Evolutionary conservation across 2,113 vertebrate species (phyloP).

Genomic region (Carollia perspicillata): DNA sequence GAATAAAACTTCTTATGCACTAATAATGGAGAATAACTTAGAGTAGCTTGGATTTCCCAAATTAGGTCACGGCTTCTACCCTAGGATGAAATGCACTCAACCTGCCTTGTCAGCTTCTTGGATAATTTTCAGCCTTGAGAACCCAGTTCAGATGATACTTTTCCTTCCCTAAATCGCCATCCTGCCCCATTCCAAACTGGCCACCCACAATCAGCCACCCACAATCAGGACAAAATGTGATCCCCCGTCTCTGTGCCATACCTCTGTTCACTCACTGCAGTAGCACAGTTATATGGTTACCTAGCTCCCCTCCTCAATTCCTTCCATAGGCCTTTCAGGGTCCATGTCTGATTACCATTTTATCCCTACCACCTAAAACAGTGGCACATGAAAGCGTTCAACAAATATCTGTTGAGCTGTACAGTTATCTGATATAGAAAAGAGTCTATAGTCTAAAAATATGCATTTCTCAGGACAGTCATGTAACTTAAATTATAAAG

Average conservation of each 20-base stretch:
- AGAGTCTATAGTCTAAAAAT: not conserved
- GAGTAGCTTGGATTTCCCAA: not conserved
- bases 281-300: not conserved
- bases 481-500: not conserved
- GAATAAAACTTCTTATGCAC: not conserved
- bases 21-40: not conserved
- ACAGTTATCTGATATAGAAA: not conserved
- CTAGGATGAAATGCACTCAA: not conserved
- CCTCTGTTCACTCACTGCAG: not conserved
- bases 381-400: not conserved
- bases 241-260: not conserved
- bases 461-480: not conserved
- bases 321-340: not conserved
- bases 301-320: not conserved
- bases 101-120: not conserved
- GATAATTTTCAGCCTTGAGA: not conserved
- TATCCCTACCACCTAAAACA: not conserved
- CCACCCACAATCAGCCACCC: not conserved
- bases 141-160: not conserved
- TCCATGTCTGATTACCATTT: not conserved
- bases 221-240: rapidly evolving
- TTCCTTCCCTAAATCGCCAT: not conserved
- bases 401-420: not conserved
- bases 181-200: not conserved
- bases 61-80: not conserved